These are phyloP conservation scores for Drosophila subsilvestris DNA, from an alignment of 2,888 invertebrate species.

Conservation along the genomic window DNA sequence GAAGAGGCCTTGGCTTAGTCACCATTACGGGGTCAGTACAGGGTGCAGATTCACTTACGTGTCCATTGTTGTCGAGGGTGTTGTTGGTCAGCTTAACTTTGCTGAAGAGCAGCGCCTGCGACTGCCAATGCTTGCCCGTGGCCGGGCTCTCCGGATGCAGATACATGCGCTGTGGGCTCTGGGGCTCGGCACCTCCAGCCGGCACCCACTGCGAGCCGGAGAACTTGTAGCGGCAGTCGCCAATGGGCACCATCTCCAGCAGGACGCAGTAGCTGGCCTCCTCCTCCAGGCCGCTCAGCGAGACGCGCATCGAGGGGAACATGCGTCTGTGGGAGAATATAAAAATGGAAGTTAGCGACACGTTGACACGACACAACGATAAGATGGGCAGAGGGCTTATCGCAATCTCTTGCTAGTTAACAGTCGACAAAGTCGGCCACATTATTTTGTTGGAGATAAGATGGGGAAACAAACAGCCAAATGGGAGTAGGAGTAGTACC, in stretches of 20 bases:
- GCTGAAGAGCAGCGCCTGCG: conserved; percentile 90
- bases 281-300: conserved; percentile 90
- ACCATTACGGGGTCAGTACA: background rate
- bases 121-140: conserved; percentile 93
- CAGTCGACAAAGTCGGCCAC: conserved; percentile 4
- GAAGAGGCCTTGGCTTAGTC: background rate
- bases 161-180: conserved; percentile 90
- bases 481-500: conserved; percentile 79
- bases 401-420: conserved; percentile 18
- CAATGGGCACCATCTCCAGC: conserved; percentile 90
- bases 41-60: conserved; percentile 86
- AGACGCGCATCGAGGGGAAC: conserved; percentile 93
- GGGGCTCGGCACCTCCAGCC: conserved; percentile 93
- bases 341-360: conserved; percentile 34
- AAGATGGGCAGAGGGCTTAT: conserved; percentile 54
- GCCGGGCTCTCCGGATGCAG: conserved; percentile 95
- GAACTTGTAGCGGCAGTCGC: conserved; percentile 91
- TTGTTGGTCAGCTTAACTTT: conserved; percentile 95
- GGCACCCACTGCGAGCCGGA: conserved; percentile 93
- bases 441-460: conserved; percentile 40
- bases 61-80: conserved; percentile 90
- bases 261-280: conserved; percentile 92
- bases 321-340: conserved; percentile 89
- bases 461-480: conserved; percentile 17
- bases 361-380: conserved; percentile 6